Conservation (phyloP, 2,797 vertebrate genomes). For the Sebastes vulpes region DNA sequence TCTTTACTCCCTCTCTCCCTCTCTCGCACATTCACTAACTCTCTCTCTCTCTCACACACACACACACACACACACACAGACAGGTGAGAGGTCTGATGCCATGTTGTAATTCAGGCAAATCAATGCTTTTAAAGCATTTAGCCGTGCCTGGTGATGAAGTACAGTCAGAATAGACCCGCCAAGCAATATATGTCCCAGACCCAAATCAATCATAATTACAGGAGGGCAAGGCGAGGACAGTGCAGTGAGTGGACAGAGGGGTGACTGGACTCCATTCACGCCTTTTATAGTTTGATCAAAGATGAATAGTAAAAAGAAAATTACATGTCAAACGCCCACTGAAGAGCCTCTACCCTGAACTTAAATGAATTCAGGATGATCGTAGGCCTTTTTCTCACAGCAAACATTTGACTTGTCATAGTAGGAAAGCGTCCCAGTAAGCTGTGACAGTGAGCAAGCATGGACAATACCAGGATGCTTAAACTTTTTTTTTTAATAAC, state of each 20-base stretch:
- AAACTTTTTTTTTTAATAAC: neutral
- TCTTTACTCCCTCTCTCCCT: conserved; percentile 78
- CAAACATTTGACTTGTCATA: neutral
- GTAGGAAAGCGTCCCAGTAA: neutral
- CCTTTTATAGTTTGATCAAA: conserved; percentile 75
- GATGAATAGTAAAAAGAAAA: conserved; percentile 59
- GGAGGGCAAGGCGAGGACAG: conserved; percentile 71
- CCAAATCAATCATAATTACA: conserved; percentile 92
- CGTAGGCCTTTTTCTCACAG: neutral
- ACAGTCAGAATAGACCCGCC: conserved; percentile 93
- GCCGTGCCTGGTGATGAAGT: conserved; percentile 93
- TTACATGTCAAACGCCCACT: conserved; percentile 21
- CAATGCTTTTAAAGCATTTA: conserved; percentile 99
- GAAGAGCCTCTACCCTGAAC: neutral
- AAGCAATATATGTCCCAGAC: conserved; percentile 90
- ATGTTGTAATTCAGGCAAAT: conserved; percentile 96
- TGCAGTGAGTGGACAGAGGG: conserved; percentile 72
- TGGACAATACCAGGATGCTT: neutral
- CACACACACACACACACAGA: conserved; percentile 41
- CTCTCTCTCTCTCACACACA: neutral
- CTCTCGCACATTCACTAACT: neutral
- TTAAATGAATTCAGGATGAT: neutral
- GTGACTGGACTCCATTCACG: conserved; percentile 58
- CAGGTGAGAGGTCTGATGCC: conserved; percentile 77
- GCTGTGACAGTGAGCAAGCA: neutral